A percentile compares a stretch with the other conserved stretches of the same genome.
phyloP scores from a whole-genome alignment of 2,113 vertebrate species.

The Formicarius rufipectus region DNA sequence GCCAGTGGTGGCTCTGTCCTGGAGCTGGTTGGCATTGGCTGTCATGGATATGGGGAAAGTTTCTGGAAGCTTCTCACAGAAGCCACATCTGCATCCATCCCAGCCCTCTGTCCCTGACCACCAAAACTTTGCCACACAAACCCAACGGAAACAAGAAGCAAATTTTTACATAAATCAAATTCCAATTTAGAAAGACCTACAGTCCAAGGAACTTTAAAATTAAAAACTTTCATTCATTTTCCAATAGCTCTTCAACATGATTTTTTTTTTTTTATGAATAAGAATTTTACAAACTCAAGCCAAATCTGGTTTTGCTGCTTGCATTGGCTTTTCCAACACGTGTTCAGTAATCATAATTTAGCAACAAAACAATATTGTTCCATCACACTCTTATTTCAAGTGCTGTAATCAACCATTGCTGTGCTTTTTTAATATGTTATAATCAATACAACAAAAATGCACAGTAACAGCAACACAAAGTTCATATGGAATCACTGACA shows the following conservation, averaged over 20 bases:
- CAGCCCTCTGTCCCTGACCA: neutral
- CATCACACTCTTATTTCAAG: neutral
- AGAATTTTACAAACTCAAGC: neutral
- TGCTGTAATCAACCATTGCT: neutral
- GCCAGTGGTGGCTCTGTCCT: no score
- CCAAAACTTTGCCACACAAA: neutral
- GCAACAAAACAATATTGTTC: neutral
- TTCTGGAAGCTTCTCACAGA: neutral
- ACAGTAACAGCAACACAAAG: neutral
- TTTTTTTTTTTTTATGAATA: neutral
- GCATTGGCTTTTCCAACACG: neutral
- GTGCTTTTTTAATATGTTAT: neutral
- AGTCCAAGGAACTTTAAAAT: neutral
- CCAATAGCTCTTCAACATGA: neutral
- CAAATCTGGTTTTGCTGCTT: neutral
- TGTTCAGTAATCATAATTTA: neutral
- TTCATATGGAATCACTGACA: neutral
- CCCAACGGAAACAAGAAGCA: neutral
- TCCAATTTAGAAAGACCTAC: neutral
- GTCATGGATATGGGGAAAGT: neutral
- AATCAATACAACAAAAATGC: neutral
- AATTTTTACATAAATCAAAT: neutral
- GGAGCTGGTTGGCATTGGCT: neutral
- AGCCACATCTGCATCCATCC: neutral
- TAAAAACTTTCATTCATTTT: neutral